Evolutionary conservation across 2,888 invertebrate species (phyloP).

Genomic region (Escarpia spicata): DNA sequence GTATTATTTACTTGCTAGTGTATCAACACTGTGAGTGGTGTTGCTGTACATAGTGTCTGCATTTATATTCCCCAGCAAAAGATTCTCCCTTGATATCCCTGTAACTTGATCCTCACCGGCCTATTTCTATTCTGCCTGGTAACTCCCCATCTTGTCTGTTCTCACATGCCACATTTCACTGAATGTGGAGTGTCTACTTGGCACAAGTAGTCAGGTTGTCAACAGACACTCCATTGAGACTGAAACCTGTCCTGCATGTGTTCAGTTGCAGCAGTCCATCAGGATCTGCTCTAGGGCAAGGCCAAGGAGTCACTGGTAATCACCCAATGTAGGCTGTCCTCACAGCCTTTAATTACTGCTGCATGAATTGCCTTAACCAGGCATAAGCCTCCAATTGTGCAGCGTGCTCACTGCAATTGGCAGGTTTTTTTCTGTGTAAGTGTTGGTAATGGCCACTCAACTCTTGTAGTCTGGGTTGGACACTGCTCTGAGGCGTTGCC

Average conservation of each 20-base stretch:
- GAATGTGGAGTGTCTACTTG: too few species aligned
- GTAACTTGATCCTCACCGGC: neutral
- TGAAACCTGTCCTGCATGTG: too few species aligned
- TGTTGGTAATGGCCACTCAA: neutral
- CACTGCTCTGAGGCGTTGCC: too few species aligned
- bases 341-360: neutral
- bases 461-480: neutral
- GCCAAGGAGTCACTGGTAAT: neutral
- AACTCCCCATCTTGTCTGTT: too few species aligned
- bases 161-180: too few species aligned
- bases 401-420: neutral
- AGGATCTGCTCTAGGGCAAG: neutral
- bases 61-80: neutral
- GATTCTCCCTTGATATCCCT: neutral
- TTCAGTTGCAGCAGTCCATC: neutral
- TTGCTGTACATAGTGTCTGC: neutral
- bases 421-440: neutral
- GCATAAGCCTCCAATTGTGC: neutral
- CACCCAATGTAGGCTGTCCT: neutral
- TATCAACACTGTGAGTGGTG: neutral
- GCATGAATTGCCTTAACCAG: neutral
- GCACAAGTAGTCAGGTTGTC: too few species aligned
- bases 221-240: too few species aligned
- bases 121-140: neutral
- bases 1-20: neutral